Base-by-base conservation (phyloP, 2,888 invertebrate genomes). In the Stenurella melanura region DNA sequence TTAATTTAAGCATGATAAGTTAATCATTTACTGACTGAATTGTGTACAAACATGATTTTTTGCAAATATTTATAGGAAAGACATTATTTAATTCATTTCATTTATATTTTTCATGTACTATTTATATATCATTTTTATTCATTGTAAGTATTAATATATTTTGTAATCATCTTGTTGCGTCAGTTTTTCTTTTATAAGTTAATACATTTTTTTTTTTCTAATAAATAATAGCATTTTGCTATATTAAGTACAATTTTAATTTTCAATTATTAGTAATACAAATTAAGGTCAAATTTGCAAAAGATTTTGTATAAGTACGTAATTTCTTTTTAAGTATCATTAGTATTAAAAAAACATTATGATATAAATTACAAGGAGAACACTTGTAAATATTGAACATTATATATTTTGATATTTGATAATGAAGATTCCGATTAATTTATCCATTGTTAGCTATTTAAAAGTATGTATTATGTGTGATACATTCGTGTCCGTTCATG, bases 41-140 rank as follows among this genome's bases (percentile, higher is more conserved):
- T 58, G 50, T 54, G 63, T 72, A 63, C 56, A 50, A 63, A 72
- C 70, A 63, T 54, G 70, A 21, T 70, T 69, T 69, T 69, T 58
- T 38, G 56, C 34, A 69, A 69, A 58, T 30, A 19, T n/a, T 50
- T 50, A 42, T 2, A 42, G 12, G 0, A 42, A 42, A 12, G 11
- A 12, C 42, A 42, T 34, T 34, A 34, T 42, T 42, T 42, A 42
- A 42, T 42, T 42, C 42, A 42, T 12, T 42, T 15, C 2, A 12
- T 34, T 60, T 15, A 11, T 12, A 15, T 21, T 60, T 34, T 63
- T 63, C 38, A 18, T 63, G 7, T 34, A 34, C 7, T 12, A 42
- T 12, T 42, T 12, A 42, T 11, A 3, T 42, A 12, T 42, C 12
- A 42, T 42, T 42, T 12, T 50, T 50, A 50, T 50, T n/a, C n/a